Base-by-base conservation (phyloP, 2,888 invertebrate genomes). In the Scaptomyza cyrtandrae region DNA sequence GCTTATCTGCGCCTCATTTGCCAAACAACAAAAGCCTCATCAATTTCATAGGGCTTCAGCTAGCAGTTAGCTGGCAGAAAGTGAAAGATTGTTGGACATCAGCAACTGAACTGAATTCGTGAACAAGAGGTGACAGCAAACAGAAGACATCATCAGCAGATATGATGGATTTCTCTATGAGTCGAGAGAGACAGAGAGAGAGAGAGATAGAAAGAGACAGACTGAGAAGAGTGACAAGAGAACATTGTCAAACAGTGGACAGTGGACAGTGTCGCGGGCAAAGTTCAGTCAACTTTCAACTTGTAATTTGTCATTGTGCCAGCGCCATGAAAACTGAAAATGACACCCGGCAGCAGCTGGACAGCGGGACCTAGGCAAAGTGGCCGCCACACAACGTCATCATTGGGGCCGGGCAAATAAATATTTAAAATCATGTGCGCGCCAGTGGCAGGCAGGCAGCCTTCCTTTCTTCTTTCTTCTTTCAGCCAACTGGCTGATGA, bases 251-350 rank as follows among this genome's bases (percentile, higher is more conserved):
- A 76, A 74, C 53, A 45, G 69, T 73, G 80, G 79, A 69, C 76
- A 83, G 64, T 59, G 56, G 79, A 69, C 76, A 83, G 64, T 59
- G 56, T 53, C 54, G 72, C 65, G 77, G 57, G 57, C 80, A 85
- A 86, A 86, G 85, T 86, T 86, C 85, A 88, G 65, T 88, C 86
- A 86, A 88, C 85, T 88, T 78, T 86, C 88, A 80, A 88, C 85
- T 78, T 84, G 86, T 76, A 86, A 86, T 86, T 86, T 86, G 85
- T 86, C 85, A 86, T 86, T 80, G 77, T 87, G 88, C 75, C 88
- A 84, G 71, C 75, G 37, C 60, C 62, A 63, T 69, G 78, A 79
- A 76, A 71, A 77, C 45, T 69, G 67, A 64, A 57, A 57, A 45
- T 44, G 80, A 84, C 82, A 72, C 75, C 82, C 65, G 71, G 49